These are phyloP conservation scores for Scopus umbretta DNA, from an alignment of 2,113 vertebrate species.

Conservation along the genomic window DNA sequence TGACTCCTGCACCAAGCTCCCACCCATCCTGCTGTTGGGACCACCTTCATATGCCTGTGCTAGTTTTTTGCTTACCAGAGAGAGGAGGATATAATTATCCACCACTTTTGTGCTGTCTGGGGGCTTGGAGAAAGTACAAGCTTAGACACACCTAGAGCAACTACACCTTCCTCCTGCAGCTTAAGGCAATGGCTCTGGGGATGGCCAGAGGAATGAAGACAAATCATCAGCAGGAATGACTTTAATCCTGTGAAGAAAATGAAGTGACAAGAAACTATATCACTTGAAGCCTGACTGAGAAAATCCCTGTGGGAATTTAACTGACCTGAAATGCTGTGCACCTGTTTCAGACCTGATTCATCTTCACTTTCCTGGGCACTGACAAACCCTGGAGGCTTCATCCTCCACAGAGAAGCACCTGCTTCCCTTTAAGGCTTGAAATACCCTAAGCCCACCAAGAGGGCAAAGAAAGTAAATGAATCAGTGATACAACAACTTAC, in stretches of 20 bases:
- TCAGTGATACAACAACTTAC: neutral
- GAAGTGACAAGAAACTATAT: neutral
- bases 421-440: neutral
- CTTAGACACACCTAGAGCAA: neutral
- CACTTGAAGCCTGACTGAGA: neutral
- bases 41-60: neutral
- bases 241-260: neutral
- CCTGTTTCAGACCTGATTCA: neutral
- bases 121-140: neutral
- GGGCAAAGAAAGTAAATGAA: neutral
- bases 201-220: neutral
- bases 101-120: neutral
- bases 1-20: neutral
- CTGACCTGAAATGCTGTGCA: neutral
- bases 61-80: neutral
- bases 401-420: neutral
- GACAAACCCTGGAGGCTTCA: neutral
- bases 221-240: neutral
- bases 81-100: neutral
- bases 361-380: neutral
- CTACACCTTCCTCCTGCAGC: neutral
- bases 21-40: neutral
- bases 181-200: neutral
- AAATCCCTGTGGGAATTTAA: neutral
- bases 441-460: neutral